Base-by-base conservation (phyloP, 2,888 invertebrate genomes). In the Xestia xanthographa region DNA sequence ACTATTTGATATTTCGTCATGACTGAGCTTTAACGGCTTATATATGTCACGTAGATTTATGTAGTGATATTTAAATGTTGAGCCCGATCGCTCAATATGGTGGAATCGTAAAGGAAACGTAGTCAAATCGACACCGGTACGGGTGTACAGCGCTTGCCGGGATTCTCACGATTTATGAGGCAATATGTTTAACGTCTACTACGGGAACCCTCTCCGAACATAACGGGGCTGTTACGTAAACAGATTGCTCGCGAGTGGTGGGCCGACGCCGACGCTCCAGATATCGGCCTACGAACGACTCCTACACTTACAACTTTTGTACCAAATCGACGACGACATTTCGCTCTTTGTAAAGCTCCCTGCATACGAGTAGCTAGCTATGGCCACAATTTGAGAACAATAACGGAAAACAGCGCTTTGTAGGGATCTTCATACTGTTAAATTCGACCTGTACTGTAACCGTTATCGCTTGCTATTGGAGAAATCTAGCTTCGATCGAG, bases 171-270 rank as follows among this genome's bases (percentile, higher is more conserved):
- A 96, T 96, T 96, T 96, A 96, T 96, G 96, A 94, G 95, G 96
- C 95, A 96, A 96, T 96, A 96, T 96, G 96, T 96, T 96, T 95
- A 96, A 96, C 96, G 96, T 96, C 96, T 95, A 95, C 92, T 94
- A 93, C 94, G 95, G 91, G 92, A 95, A 95, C 95, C 95, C 95
- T 95, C 95, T 94, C 94, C 89, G 94, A 94, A 94, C 95, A 95
- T 96, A 96, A 96, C 96, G 96, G 96, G 94, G 94, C 94, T 94
- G 96, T 96, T 96, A 96, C 96, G 95, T 95, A 96, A 96, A 96
- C 95, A 96, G 95, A 96, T 96, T 96, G 96, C 95, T 94, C 93
- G 94, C 94, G 95, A 95, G 94, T 92, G 93, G 93, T 92, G 93
- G 93, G 89, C 93, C 91, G 90, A 90, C 91, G 88, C 93, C 91